Evolutionary conservation across 2,888 invertebrate genomes (phyloP).

Genomic region (Polydrusus cervinus): DNA sequence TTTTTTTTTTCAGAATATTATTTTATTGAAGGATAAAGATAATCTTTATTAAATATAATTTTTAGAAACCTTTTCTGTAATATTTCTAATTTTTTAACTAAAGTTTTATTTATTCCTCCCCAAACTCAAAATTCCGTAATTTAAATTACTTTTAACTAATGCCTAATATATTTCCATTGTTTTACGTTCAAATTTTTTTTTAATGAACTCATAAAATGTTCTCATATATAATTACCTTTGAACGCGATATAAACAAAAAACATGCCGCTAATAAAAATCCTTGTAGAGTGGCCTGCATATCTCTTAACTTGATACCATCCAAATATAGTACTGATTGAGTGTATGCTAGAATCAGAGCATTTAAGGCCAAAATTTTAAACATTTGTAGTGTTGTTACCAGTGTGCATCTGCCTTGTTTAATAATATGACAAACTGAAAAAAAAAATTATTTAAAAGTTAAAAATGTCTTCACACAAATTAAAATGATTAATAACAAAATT

Average conservation of each 20-base stretch:
- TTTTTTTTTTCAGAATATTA: too few relatives aligned
- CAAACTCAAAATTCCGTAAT: too few relatives aligned
- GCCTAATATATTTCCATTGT: too few relatives aligned
- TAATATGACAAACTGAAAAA: slow-evolving; percentile 95
- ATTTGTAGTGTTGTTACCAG: slow-evolving; percentile 99
- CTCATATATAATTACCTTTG: slow-evolving; percentile 80
- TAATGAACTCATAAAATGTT: not conserved
- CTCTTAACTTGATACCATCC: slow-evolving; percentile 98
- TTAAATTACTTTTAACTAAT: too few relatives aligned
- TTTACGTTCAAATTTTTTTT: not conserved
- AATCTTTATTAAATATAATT: too few relatives aligned
- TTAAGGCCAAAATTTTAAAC: slow-evolving; percentile 99
- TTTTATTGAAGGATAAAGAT: too few relatives aligned
- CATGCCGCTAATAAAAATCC: slow-evolving; percentile 96
- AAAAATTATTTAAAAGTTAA: slow-evolving; percentile 53
- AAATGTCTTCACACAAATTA: too few relatives aligned
- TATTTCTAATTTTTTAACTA: too few relatives aligned
- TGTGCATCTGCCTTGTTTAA: slow-evolving; percentile 99
- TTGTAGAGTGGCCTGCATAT: slow-evolving; percentile 97
- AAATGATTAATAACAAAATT: too few relatives aligned
- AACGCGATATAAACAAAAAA: slow-evolving; percentile 98
- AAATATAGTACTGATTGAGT: slow-evolving; percentile 98
- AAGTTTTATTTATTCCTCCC: too few relatives aligned
- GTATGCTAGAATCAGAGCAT: slow-evolving; percentile 97
- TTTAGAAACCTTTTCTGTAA: too few relatives aligned